Base-by-base conservation (phyloP, 1,140 invertebrate genomes). In the Macrobrachium nipponense region DNA sequence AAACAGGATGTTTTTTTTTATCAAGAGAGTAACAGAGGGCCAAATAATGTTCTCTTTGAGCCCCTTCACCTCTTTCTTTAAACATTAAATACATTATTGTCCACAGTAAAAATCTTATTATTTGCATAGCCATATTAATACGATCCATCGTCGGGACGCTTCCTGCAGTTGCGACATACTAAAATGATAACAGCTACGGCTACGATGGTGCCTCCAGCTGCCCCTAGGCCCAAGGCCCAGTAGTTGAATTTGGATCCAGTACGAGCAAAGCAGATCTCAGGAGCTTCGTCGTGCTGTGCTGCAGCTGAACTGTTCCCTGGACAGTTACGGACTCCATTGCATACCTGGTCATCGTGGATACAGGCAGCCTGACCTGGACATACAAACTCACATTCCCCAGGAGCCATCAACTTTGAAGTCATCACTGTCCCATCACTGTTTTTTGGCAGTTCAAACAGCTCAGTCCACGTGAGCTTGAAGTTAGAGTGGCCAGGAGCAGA, bases 391-490 rank as follows among this genome's bases (percentile, higher is more conserved):
- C 96, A 92, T n/a, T 91, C 91, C 18, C 70, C 81, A 70, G 89
- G 76, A 43, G 91, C 91, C 86, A 95, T 93, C 75, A 95, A 90
- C 72, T 93, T 92, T 18, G 94, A 95, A 12, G 94, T 95, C 92
- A 95, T 95, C 61, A 96, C 90, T n/a, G 94, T 94, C 0, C 96
- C 96, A 87, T 96, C 95, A 14, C 94, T 93, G 90, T 97, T 96
- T 80, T 95, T 93, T 0, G 96, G 96, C 86, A 97, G 91, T 90
- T 97, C 96, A 90, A 94, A 96, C n/a, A 97, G 92, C 89, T 97
- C 96, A 5, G 96, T 97, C 96, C 96, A 97, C 5, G 95, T 95
- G 44, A 97, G 94, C 91, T 96, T 96, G 90, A 97, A 97, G 2
- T 95, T 94, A 2, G 96, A 95, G 81, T 95, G 93, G 17, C 95